phyloP scores from a whole-genome alignment of 2,113 vertebrate genomes.

The Gasterosteus aculeatus region DNA sequence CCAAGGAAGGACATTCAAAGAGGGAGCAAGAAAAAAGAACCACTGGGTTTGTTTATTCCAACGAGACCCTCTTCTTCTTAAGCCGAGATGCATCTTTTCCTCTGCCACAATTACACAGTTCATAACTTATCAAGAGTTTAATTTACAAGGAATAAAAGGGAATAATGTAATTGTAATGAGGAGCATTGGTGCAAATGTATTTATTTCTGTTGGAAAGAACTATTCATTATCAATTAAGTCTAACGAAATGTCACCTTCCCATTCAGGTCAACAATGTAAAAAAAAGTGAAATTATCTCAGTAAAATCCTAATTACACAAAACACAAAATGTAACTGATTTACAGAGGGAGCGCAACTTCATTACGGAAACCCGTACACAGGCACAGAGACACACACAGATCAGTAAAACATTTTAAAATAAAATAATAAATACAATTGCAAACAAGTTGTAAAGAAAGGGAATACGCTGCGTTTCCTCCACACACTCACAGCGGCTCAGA shows the following conservation, averaged over 20 bases:
- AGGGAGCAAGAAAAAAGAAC: slow-evolving; percentile 18
- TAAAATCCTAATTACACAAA: not conserved
- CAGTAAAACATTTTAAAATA: too few species aligned
- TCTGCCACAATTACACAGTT: slow-evolving; percentile 12
- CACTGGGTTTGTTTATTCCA: slow-evolving; percentile 19
- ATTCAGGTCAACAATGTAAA: not conserved
- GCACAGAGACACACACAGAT: too few species aligned
- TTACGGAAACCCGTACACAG: too few species aligned
- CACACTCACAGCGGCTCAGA: too few species aligned
- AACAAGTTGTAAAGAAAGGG: too few species aligned
- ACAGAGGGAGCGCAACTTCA: too few species aligned
- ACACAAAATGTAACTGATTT: not conserved
- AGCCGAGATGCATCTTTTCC: slow-evolving; percentile 28
- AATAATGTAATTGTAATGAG: not conserved
- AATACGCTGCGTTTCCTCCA: too few species aligned
- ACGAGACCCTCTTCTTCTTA: slow-evolving; percentile 32
- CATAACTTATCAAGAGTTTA: slow-evolving; percentile 4
- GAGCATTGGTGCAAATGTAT: not conserved
- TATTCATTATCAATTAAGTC: not conserved
- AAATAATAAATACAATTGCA: too few species aligned
- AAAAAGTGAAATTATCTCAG: not conserved
- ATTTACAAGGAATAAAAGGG: not conserved
- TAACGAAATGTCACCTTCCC: not conserved
- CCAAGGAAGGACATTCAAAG: slow-evolving; percentile 32
- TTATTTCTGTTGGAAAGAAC: not conserved